phyloP scores from a whole-genome alignment of 2,113 vertebrate genomes.

The Grammomys surdaster region DNA sequence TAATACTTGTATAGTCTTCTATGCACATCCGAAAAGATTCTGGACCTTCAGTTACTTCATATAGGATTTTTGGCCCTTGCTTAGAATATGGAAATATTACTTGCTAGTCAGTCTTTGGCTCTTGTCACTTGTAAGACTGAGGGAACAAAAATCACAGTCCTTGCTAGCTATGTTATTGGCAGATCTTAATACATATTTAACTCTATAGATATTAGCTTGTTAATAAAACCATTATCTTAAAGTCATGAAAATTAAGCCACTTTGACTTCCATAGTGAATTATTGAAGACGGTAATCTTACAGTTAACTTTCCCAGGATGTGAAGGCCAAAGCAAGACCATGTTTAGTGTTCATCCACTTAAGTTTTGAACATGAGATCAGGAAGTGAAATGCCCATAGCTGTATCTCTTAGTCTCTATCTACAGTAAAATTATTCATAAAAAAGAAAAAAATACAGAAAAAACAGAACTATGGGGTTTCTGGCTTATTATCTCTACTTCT shows the following conservation, averaged over 20 bases:
- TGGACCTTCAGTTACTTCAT: not conserved
- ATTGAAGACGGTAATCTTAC: not conserved
- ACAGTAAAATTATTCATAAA: conserved; percentile 55
- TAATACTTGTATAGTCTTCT: not conserved
- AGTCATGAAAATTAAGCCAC: not conserved
- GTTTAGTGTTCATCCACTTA: not conserved
- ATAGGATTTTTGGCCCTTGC: not conserved
- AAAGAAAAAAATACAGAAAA: not conserved
- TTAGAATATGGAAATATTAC: not conserved
- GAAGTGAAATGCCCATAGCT: not conserved
- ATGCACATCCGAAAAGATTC: not conserved
- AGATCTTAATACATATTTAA: not conserved
- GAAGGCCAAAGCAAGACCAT: no score
- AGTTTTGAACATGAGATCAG: not conserved
- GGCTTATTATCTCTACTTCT: conserved; percentile 63
- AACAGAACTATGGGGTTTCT: conserved; percentile 55
- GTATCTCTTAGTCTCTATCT: not conserved
- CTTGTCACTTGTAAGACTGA: not conserved
- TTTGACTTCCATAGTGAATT: not conserved
- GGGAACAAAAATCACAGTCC: not conserved
- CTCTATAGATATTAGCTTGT: not conserved
- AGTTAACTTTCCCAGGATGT: not conserved
- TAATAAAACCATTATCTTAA: conserved; percentile 20
- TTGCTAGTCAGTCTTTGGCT: not conserved
- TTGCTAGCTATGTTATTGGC: not conserved